Percentiles rank a stretch among this genome's conserved stretches.
These are phyloP conservation scores for Microctenopoma lineatum DNA, from an alignment of 2,797 vertebrate genomes.

Conservation along the genomic window DNA sequence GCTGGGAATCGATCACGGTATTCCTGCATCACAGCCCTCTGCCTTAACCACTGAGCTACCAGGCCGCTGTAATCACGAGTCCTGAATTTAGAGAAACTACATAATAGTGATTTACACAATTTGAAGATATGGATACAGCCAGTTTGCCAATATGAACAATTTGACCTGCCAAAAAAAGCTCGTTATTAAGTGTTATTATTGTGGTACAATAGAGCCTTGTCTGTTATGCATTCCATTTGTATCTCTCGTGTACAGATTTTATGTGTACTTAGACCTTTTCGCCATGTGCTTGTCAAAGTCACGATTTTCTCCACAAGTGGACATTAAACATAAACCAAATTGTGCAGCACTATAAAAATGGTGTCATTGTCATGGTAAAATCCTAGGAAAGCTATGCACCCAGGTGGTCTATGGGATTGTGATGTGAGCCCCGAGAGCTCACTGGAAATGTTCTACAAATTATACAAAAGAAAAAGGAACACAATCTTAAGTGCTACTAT, in stretches of 20 bases:
- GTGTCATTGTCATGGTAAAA: background rate
- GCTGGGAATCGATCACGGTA: too few species aligned
- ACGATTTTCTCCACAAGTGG: slow-evolving; percentile 12
- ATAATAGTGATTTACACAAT: slow-evolving; percentile 61
- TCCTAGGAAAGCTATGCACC: background rate
- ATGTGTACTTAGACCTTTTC: slow-evolving; percentile 18
- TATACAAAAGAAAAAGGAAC: background rate
- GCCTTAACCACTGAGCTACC: too few species aligned
- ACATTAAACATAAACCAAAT: slow-evolving; percentile 7
- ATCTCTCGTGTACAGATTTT: slow-evolving; percentile 34
- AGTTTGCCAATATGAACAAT: slow-evolving; percentile 65
- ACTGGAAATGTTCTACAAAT: background rate
- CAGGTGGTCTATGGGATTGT: background rate
- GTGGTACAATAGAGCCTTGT: slow-evolving; percentile 68
- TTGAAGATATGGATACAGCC: slow-evolving; percentile 59
- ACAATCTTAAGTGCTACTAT: background rate
- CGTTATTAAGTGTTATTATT: slow-evolving; percentile 68
- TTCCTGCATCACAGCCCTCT: too few species aligned
- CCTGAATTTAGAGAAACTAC: slow-evolving; percentile 47
- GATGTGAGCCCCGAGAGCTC: background rate
- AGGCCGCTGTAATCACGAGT: background rate
- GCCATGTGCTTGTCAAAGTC: slow-evolving; percentile 21
- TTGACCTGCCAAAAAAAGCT: slow-evolving; percentile 56
- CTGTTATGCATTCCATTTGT: slow-evolving; percentile 53
- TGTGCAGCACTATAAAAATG: background rate